Percentiles rank a stretch among this genome's conserved stretches.
These are phyloP conservation scores for Brenthis ino DNA, from an alignment of 2,888 invertebrate species.

Conservation along the genomic window DNA sequence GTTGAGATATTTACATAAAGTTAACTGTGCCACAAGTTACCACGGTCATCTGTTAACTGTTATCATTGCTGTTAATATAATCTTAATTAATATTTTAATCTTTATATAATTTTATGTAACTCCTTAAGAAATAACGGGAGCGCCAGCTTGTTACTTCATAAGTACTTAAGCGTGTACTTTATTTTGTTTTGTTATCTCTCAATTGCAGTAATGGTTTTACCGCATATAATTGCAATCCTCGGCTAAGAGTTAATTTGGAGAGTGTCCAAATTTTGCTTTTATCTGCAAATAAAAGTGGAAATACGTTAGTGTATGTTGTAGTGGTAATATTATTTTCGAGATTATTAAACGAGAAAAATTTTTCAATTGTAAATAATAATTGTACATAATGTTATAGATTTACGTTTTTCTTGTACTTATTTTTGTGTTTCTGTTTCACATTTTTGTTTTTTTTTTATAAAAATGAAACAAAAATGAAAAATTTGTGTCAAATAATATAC, in stretches of 20 bases:
- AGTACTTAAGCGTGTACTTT: constrained; percentile 27
- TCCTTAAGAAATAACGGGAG: constrained; percentile 12
- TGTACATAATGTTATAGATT: too few relatives aligned
- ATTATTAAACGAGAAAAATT: not conserved
- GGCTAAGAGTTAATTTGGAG: constrained; percentile 77
- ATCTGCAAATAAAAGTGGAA: constrained; percentile 65
- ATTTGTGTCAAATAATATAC: too few relatives aligned
- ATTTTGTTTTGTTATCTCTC: constrained; percentile 42
- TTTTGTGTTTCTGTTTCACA: too few relatives aligned
- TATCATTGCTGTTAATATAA: too few relatives aligned
- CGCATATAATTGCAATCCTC: constrained; percentile 65
- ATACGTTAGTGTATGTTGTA: constrained; percentile 35
- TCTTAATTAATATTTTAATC: too few relatives aligned
- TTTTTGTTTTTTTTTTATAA: too few relatives aligned
- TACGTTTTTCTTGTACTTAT: too few relatives aligned
- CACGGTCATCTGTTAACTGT: too few relatives aligned
- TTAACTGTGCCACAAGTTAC: too few relatives aligned
- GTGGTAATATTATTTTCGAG: constrained; percentile 34
- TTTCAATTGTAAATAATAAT: too few relatives aligned
- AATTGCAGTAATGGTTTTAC: constrained; percentile 56
- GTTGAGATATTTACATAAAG: too few relatives aligned
- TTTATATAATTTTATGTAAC: constrained; percentile 2
- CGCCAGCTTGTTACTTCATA: constrained; percentile 11
- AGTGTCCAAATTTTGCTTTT: constrained; percentile 69
- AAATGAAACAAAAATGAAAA: too few relatives aligned